A percentile compares a stretch with the other conserved stretches of the same genome.
phyloP scores from a whole-genome alignment of 2,797 vertebrate species.

The Rhabdophis nuchalis region DNA sequence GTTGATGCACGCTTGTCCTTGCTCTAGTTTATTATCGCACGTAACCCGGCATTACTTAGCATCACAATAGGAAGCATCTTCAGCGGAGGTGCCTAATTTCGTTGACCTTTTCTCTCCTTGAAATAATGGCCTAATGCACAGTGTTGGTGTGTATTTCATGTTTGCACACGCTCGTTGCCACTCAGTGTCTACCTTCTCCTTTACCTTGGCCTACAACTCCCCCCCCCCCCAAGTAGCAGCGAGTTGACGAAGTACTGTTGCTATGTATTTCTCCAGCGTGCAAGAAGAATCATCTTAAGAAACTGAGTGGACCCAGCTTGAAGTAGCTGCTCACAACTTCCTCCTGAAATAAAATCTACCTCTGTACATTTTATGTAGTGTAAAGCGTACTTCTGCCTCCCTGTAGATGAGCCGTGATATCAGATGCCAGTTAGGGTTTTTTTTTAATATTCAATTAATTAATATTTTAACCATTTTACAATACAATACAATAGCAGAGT shows the following conservation, averaged over 20 bases:
- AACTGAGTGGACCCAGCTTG: neutral
- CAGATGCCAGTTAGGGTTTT: too few relatives aligned
- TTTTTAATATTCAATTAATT: neutral
- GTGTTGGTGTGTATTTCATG: neutral
- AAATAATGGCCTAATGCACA: neutral
- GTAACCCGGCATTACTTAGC: neutral
- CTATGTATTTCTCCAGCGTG: neutral
- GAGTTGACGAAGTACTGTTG: neutral
- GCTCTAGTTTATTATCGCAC: neutral
- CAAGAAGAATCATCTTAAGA: neutral
- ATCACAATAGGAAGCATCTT: constrained; percentile 7
- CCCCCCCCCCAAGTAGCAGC: neutral
- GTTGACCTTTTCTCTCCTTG: constrained; percentile 12
- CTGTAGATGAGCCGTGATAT: neutral
- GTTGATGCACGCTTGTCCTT: constrained; percentile 10
- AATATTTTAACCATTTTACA: too few relatives aligned
- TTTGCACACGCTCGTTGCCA: neutral
- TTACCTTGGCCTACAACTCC: neutral
- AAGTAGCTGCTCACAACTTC: neutral
- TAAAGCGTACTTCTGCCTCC: neutral
- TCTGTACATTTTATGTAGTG: neutral
- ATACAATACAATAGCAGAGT: too few relatives aligned
- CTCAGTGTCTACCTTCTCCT: neutral
- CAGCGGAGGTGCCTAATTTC: neutral
- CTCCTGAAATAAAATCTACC: neutral